Conservation (phyloP, 1,140 invertebrate species). For the Bombus difficillimus region DNA sequence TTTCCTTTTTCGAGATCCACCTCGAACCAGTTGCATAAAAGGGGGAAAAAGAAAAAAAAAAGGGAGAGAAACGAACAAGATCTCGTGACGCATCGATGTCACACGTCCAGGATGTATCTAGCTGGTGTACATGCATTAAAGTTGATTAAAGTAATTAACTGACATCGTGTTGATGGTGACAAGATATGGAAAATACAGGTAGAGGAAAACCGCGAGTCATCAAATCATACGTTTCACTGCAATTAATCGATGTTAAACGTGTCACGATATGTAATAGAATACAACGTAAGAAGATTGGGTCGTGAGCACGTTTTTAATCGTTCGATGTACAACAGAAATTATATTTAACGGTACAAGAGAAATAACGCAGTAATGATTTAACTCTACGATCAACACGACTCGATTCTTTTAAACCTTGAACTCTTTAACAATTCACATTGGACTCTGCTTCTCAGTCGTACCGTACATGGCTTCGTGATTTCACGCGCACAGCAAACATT, state of each 20-base stretch:
- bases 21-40: not conserved
- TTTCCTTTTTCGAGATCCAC: conserved; percentile 50
- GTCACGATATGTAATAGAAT: not conserved
- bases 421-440: not conserved
- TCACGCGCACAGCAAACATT: not conserved
- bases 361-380: not conserved
- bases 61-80: conserved; percentile 5
- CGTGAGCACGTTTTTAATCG: not conserved
- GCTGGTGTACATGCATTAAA: not conserved
- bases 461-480: not conserved
- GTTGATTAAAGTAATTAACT: conserved; percentile 16
- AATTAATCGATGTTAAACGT: conserved; percentile 1
- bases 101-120: conserved; percentile 22
- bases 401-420: not conserved
- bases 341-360: no score
- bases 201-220: not conserved
- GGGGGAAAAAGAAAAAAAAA: not conserved
- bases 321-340: not conserved
- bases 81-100: conserved; percentile 49
- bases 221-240: not conserved
- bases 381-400: not conserved
- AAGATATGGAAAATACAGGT: not conserved
- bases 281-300: no score
- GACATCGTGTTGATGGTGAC: not conserved
- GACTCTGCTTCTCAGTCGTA: not conserved